Percentiles rank a stretch among this genome's conserved stretches.
Conservation (phyloP, 2,797 vertebrate species). For the Crocidura indochinensis region DNA sequence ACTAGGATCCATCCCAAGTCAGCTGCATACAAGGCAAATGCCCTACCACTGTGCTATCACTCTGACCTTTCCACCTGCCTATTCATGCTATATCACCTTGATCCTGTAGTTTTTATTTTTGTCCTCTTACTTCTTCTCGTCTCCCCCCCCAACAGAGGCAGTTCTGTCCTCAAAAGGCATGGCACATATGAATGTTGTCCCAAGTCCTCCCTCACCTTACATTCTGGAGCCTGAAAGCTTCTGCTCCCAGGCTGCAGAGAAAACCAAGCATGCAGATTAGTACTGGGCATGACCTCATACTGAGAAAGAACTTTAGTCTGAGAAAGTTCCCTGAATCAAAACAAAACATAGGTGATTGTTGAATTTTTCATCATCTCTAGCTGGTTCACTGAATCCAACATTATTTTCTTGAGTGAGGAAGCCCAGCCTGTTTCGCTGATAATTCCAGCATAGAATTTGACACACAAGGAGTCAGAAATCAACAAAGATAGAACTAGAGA, state of each 20-base stretch:
- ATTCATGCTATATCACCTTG: too few species aligned
- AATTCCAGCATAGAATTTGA: not conserved
- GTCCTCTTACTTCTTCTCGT: rapidly evolving
- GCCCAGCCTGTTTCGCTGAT: not conserved
- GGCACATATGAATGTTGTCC: not conserved
- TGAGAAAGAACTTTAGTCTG: not conserved
- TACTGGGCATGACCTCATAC: not conserved
- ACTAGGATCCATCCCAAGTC: too few species aligned
- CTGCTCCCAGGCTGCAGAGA: not conserved
- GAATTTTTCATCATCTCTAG: not conserved
- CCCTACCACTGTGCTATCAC: too few species aligned
- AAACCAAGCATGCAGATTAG: not conserved
- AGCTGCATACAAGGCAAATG: too few species aligned
- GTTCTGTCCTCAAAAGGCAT: not conserved
- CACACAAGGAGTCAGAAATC: not conserved
- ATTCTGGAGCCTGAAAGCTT: not conserved
- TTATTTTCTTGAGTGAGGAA: not conserved
- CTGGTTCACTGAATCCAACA: not conserved
- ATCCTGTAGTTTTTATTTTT: too few species aligned
- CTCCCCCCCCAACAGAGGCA: conserved; percentile 9
- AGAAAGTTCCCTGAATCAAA: not conserved
- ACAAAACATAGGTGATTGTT: not conserved
- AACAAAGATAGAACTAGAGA: not conserved
- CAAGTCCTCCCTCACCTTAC: not conserved
- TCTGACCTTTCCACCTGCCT: too few species aligned